These are phyloP conservation scores for Myathropa florea DNA, from an alignment of 2,888 invertebrate species.

Conservation along the genomic window DNA sequence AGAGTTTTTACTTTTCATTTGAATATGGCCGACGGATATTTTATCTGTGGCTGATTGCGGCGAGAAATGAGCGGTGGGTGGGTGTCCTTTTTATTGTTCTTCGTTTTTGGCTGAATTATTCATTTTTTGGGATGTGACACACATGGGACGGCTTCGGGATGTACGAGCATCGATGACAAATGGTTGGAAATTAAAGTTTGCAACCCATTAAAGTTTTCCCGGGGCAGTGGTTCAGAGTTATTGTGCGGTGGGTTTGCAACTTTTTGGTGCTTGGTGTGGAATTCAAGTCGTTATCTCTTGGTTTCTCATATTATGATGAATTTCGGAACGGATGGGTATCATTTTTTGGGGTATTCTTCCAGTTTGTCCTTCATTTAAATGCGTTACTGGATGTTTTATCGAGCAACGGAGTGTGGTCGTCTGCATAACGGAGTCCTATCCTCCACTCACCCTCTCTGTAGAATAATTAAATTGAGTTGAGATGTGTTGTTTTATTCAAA, in stretches of 20 bases:
- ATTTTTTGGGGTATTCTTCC: too few relatives aligned
- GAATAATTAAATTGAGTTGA: too few relatives aligned
- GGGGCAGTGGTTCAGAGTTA: background rate
- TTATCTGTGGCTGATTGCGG: background rate
- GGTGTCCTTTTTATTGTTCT: background rate
- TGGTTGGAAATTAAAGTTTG: background rate
- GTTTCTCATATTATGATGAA: background rate
- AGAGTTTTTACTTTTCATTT: slow-evolving; percentile 23
- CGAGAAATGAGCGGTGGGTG: background rate
- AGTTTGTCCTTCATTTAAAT: background rate
- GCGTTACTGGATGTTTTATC: too few relatives aligned
- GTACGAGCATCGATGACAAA: background rate
- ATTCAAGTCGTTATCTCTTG: background rate
- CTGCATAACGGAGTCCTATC: too few relatives aligned
- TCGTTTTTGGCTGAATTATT: background rate
- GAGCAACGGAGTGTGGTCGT: too few relatives aligned
- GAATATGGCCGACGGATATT: slow-evolving; percentile 8
- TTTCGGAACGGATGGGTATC: background rate
- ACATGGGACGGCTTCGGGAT: background rate
- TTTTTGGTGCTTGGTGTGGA: background rate
- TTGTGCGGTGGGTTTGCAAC: background rate
- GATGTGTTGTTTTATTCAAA: too few relatives aligned
- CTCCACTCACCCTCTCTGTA: too few relatives aligned
- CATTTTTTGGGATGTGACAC: background rate
- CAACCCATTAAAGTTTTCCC: background rate